These are phyloP conservation scores for Pristiophorus japonicus DNA, from an alignment of 2,113 vertebrate species.

Conservation along the genomic window DNA sequence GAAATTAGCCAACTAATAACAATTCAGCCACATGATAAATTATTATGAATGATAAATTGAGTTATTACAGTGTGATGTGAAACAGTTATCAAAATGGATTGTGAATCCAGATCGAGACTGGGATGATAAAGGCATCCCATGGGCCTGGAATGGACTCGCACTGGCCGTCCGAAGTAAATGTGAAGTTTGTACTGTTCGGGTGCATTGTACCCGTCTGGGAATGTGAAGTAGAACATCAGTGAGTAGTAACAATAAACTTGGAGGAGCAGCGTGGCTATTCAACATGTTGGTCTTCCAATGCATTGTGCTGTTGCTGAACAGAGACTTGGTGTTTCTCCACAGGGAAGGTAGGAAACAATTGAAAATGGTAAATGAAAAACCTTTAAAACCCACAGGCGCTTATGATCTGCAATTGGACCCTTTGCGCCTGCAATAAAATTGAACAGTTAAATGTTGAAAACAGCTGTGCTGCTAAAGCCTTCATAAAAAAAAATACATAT, in stretches of 20 bases:
- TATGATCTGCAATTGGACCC: neutral
- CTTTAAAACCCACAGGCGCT: neutral
- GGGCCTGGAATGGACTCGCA: too few species aligned
- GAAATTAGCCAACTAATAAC: neutral
- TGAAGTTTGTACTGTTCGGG: neutral
- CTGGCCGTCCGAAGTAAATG: neutral
- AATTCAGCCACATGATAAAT: neutral
- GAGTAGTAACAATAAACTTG: neutral
- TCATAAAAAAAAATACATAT: neutral
- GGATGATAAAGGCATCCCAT: neutral
- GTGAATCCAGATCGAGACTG: neutral
- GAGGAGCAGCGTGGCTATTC: neutral
- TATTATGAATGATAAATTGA: neutral
- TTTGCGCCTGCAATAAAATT: neutral
- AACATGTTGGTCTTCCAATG: neutral
- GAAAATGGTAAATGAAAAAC: neutral
- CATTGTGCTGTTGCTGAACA: neutral
- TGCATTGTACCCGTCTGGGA: neutral
- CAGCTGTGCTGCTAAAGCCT: neutral
- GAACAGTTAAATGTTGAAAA: neutral
- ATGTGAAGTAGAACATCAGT: neutral
- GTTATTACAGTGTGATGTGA: neutral
- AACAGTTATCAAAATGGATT: neutral
- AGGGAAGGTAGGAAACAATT: neutral
- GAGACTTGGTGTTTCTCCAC: neutral